Evolutionary conservation across 1,140 invertebrate genomes (phyloP).

Genomic region (Myzus persicae): DNA sequence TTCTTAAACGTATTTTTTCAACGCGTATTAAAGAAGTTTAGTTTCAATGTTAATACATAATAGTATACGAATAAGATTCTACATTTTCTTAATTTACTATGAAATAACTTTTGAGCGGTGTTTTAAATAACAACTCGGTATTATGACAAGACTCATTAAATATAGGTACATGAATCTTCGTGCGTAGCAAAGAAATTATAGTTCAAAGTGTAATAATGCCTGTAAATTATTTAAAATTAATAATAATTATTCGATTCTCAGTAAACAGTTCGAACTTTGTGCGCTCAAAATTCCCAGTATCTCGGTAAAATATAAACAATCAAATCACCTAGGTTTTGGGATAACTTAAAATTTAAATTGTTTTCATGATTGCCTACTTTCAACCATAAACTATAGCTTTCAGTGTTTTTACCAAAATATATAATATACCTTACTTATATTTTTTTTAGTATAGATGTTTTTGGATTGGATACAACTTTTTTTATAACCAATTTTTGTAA

Average conservation of each 20-base stretch:
- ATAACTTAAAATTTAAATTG: neutral
- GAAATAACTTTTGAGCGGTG: neutral
- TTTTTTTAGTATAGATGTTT: no score
- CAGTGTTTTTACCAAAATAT: neutral
- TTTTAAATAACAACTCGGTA: neutral
- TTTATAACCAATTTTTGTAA: no score
- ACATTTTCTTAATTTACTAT: neutral
- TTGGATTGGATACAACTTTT: no score
- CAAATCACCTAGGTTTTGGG: neutral
- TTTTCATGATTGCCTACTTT: neutral
- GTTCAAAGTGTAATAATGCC: neutral
- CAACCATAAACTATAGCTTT: neutral
- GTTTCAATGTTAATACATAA: neutral
- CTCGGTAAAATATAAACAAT: neutral
- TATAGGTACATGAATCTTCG: neutral
- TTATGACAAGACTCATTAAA: neutral
- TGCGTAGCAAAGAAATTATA: neutral
- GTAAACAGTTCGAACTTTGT: neutral
- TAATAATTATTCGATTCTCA: neutral
- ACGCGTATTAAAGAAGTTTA: slow-evolving; percentile 9
- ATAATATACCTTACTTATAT: neutral
- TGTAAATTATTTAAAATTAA: neutral
- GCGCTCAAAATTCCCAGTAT: neutral
- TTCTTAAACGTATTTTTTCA: slow-evolving; percentile 1
- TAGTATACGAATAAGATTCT: neutral